A percentile compares a stretch with the other conserved stretches of the same genome.
Conservation (phyloP, 2,888 invertebrate species). For the Lordiphosa andalusiaca region DNA sequence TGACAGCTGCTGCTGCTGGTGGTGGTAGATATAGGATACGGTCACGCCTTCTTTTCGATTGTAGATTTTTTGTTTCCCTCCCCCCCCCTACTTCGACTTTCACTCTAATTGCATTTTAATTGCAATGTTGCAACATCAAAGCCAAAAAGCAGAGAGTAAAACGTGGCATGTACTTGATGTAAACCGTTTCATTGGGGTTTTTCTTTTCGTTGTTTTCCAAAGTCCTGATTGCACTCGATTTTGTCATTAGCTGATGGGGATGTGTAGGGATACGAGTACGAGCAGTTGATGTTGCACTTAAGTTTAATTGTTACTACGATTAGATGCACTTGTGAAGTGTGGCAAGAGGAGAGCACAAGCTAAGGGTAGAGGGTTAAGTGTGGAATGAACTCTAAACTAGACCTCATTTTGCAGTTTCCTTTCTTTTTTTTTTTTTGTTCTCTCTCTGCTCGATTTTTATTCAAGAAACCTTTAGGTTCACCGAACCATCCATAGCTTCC, state of each 20-base stretch:
- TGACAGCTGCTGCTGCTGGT: background rate
- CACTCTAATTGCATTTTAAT: constrained; percentile 70
- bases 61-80: background rate
- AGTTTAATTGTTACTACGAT: too few species aligned
- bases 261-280: background rate
- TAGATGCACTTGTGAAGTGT: too few species aligned
- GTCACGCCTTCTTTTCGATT: constrained; percentile 4
- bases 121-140: constrained; percentile 37
- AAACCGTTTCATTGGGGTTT: background rate
- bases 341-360: background rate
- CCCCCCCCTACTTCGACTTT: constrained; percentile 27
- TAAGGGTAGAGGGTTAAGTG: background rate
- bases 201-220: constrained; percentile 3
- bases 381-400: too few species aligned
- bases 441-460: too few species aligned
- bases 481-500: too few species aligned
- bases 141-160: constrained; percentile 1
- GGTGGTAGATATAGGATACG: too few species aligned
- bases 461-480: too few species aligned
- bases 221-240: constrained; percentile 44
- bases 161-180: background rate
- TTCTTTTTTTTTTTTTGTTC: too few species aligned
- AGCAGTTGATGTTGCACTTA: background rate
- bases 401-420: too few species aligned
- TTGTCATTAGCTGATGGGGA: constrained; percentile 32